Evolutionary conservation across 2,113 vertebrate genomes (phyloP).

Genomic region (Sylvilagus bachmani): DNA sequence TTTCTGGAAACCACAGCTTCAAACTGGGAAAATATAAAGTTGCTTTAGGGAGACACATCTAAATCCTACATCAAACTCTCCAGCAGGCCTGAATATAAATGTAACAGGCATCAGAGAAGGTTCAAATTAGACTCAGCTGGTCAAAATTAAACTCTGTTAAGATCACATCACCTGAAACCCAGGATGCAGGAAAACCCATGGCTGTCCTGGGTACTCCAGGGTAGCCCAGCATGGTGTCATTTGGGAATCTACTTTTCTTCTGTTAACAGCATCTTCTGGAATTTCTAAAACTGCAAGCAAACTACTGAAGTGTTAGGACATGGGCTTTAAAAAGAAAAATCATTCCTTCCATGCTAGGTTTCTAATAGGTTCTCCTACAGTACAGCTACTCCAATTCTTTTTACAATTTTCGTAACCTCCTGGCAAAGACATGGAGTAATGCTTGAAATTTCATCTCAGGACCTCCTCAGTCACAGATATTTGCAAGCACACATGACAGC

Average conservation of each 20-base stretch:
- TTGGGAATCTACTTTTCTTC: slow-evolving; percentile 58
- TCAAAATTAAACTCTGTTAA: slow-evolving; percentile 83
- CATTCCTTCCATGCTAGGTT: slow-evolving; percentile 64
- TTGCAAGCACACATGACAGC: slow-evolving; percentile 48
- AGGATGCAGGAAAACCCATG: slow-evolving; percentile 6
- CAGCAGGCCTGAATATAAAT: slow-evolving; percentile 84
- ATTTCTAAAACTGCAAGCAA: slow-evolving; percentile 76
- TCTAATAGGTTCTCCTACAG: slow-evolving; percentile 67
- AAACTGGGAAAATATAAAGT: slow-evolving; percentile 79
- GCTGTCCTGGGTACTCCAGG: background rate
- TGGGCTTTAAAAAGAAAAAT: background rate
- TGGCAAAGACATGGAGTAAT: slow-evolving; percentile 30
- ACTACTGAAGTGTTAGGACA: slow-evolving; percentile 69
- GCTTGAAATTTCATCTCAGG: slow-evolving; percentile 70
- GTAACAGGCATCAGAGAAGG: slow-evolving; percentile 78
- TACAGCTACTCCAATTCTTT: slow-evolving; percentile 25
- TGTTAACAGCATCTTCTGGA: slow-evolving; percentile 67
- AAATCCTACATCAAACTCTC: slow-evolving; percentile 86
- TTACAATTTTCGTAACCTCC: slow-evolving; percentile 39
- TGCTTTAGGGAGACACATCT: slow-evolving; percentile 78
- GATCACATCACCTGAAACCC: slow-evolving; percentile 78
- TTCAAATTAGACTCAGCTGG: slow-evolving; percentile 86
- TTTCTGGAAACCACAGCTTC: slow-evolving; percentile 83
- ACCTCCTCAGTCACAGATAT: slow-evolving; percentile 52
- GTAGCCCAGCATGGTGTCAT: slow-evolving; percentile 18